Percentiles rank a stretch among this genome's conserved stretches.
Conservation (phyloP, 2,888 invertebrate genomes). For the Dryobota labecula region DNA sequence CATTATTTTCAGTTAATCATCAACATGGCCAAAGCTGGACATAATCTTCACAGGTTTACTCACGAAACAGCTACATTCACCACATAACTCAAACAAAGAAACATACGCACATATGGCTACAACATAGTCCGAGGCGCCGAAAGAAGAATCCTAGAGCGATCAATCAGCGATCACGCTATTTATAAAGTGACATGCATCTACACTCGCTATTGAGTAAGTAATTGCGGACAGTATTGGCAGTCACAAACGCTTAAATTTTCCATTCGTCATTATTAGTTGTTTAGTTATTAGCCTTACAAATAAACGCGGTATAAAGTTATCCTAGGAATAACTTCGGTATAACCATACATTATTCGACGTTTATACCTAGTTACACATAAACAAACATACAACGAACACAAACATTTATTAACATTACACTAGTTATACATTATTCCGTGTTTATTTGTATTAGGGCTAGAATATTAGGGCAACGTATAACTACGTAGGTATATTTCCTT, state of each 20-base stretch:
- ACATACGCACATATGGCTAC: not conserved
- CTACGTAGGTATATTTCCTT: not conserved
- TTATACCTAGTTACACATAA: no score
- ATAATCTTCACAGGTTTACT: not conserved
- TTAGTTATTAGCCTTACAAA: no score
- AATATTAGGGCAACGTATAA: not conserved
- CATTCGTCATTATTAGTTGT: conserved; percentile 44
- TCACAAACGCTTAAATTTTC: conserved; percentile 47
- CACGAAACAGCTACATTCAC: not conserved
- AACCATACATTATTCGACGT: no score
- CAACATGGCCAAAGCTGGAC: not conserved
- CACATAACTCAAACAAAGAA: not conserved
- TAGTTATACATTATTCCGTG: no score
- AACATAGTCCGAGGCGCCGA: conserved; percentile 10
- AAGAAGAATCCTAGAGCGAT: conserved; percentile 42
- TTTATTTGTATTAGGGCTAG: no score
- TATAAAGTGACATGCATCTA: conserved; percentile 67
- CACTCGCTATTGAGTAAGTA: conserved; percentile 76
- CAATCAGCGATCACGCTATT: conserved; percentile 69
- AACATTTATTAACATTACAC: no score
- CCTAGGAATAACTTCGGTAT: no score
- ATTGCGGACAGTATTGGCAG: conserved; percentile 73
- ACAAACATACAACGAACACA: no score
- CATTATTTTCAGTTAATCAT: not conserved
- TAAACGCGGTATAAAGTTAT: no score